Evolutionary conservation across 2,113 vertebrate species (phyloP), one percentile per base, ranked within the genome.

Genomic region (Dicentrarchus labrax): DNA sequence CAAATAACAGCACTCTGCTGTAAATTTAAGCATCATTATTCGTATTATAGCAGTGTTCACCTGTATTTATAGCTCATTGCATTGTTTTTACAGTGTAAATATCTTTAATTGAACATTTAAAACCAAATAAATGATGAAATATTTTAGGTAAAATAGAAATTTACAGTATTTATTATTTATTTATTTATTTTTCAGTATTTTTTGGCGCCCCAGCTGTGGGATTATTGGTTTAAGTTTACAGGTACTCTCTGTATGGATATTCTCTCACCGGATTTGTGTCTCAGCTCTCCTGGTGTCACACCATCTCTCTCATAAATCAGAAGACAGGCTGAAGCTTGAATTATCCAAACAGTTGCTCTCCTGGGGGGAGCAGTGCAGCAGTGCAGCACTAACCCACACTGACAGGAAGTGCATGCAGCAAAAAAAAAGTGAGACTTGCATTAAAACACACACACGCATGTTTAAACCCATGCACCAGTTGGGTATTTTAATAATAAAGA

Each of bases 331-430:
- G 59, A 47, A 68, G 83, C 80, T 17, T 72, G 76, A 78, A 86
- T 78, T 61, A 76, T 76, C 87, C 75, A 64, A 38, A 77, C 75
- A 2, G 76, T 13, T 80, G 4, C 0, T 85, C 84, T 53, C 43
- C 5, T 12, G 61, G 71, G 48, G 77, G 54, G 8, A 8, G 76
- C 50, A 0, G 69, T 0, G 65, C 87, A 24, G 85, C 85, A 0
- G 73, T 0, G 65, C 87, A 24, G 85, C 85, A 22, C 80, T 87
- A 82, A 91, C 74, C 72, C 74, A 45, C 67, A n/a, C 13, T 47
- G 87, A 82, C 85, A 72, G 73, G 60, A 80, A 82, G 81, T 68
- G 48, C 82, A 72, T 17, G 74, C 38, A 17, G 66, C 3, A 47
- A 53, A 30, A 11, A 47, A 53, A 30, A 16, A 70, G 48, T 2